Base-by-base conservation (phyloP, 2,888 invertebrate species). In the Oscheius myriophilus region DNA sequence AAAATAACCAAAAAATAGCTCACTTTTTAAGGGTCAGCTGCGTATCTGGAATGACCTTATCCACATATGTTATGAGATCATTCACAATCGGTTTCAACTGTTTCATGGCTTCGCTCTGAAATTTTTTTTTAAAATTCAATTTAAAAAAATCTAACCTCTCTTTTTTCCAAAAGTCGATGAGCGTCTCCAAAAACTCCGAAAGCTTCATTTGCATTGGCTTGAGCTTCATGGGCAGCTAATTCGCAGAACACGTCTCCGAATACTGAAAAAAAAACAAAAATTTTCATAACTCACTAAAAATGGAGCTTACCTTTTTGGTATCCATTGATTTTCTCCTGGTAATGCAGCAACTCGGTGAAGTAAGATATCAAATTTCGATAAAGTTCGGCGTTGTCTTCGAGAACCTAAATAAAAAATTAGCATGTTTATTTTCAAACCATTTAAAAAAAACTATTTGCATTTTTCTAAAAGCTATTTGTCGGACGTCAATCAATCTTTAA, bases 1-100 rank as follows among this genome's bases (percentile, higher is more conserved):
- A 12, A 14, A 9, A 26, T 49, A n/a, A 16, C 6, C 1, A 14
- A 4, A 18, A 33, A 46, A 12, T 25, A 46, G 4, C n/a, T 41
- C n/a, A 78, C 70, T 96, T 96, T 81, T 94, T 93, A 49, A 99
- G 95, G 0, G 98, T 98, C 42, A 98, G 89, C 84, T 95, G 92
- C 0, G 97, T 98, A 87, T 99, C 98, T 0, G 98, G 98, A 82
- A 99, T 96, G 0, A 97, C 98, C 54, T 86, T 96, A 87, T 94
- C 92, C 0, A 98, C 90, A 86, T 96, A 98, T 0, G 97, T 97
- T 23, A 95, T 95, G 88, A 99, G 91, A 88, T 98, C 97, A 51
- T 92, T 91, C 64, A 97, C 89, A 80, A 98, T 93, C 92, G 93
- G 87, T 16, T 87, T 87, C 73, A 82, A 77, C 61, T 75, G 76